These are phyloP conservation scores for Abrostola triplasia DNA, from an alignment of 2,888 invertebrate genomes.

Conservation along the genomic window DNA sequence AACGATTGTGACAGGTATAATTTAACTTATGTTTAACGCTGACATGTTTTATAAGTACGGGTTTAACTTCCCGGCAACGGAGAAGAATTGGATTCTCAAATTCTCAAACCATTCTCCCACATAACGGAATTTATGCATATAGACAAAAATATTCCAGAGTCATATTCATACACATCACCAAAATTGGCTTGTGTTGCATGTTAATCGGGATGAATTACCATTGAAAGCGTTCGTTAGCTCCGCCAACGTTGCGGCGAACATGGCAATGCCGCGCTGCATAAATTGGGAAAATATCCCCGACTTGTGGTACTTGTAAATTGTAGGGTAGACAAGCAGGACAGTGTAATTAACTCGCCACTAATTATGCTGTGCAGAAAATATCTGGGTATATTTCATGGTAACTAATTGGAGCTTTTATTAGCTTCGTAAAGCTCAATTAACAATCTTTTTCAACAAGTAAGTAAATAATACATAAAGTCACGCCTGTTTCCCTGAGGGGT, in stretches of 20 bases:
- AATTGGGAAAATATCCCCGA: constrained; percentile 27
- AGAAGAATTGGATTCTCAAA: too few relatives aligned
- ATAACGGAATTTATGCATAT: constrained; percentile 16
- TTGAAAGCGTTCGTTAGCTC: constrained; percentile 25
- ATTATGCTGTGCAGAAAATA: not conserved
- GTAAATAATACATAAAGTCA: too few relatives aligned
- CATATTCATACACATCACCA: constrained; percentile 21
- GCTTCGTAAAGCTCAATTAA: too few relatives aligned
- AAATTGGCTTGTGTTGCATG: constrained; percentile 31
- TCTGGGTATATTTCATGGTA: too few relatives aligned
- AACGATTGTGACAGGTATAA: too few relatives aligned
- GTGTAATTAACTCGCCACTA: constrained; percentile 13
- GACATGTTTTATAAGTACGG: too few relatives aligned
- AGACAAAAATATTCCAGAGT: constrained; percentile 29
- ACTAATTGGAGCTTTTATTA: not conserved
- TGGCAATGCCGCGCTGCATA: constrained; percentile 33
- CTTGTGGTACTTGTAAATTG: constrained; percentile 5
- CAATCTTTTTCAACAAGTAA: too few relatives aligned
- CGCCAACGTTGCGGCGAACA: constrained; percentile 8
- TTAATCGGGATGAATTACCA: constrained; percentile 43
- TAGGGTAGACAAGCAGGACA: not conserved
- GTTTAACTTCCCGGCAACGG: too few relatives aligned
- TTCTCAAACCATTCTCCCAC: not conserved
- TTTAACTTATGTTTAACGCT: too few relatives aligned
- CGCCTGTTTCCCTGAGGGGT: too few relatives aligned